These are phyloP conservation scores for Antennarius striatus DNA, from an alignment of 2,113 vertebrate species.

Conservation along the genomic window DNA sequence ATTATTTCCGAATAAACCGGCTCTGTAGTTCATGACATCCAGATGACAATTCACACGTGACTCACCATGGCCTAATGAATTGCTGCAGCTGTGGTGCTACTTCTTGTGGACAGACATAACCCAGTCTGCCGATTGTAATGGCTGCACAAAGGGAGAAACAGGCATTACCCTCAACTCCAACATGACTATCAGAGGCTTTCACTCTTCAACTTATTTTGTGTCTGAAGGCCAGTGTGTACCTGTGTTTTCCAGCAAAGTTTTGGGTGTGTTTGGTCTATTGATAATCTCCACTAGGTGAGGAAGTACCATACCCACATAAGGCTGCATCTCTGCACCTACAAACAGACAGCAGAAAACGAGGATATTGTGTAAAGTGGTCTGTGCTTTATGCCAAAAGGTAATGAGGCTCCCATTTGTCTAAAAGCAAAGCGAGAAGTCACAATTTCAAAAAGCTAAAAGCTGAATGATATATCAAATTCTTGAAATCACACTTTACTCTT, in stretches of 20 bases:
- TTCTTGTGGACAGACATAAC: conserved; percentile 94
- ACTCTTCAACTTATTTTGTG: too few species aligned
- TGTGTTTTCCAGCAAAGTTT: conserved; percentile 94
- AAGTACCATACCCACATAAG: conserved; percentile 91
- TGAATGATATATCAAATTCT: too few species aligned
- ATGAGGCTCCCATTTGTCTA: too few species aligned
- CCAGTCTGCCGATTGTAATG: conserved; percentile 93
- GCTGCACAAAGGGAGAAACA: conserved; percentile 68
- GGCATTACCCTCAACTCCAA: neutral
- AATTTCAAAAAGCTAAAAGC: too few species aligned
- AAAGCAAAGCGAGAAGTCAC: too few species aligned
- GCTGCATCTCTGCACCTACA: conserved; percentile 93
- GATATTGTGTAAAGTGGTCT: too few species aligned
- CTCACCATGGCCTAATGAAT: conserved; percentile 94
- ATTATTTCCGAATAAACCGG: neutral
- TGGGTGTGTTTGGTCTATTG: conserved; percentile 93
- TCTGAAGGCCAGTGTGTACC: conserved; percentile 67
- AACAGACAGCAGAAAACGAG: neutral
- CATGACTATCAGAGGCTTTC: neutral
- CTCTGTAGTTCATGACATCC: neutral
- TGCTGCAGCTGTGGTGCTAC: conserved; percentile 94
- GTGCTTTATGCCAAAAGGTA: too few species aligned
- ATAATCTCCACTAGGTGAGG: conserved; percentile 94
- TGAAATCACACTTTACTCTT: too few species aligned
- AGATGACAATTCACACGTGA: conserved; percentile 1